Evolutionary conservation across 2,113 vertebrate species (phyloP).

Genomic region (Thryonomys swinderianus): DNA sequence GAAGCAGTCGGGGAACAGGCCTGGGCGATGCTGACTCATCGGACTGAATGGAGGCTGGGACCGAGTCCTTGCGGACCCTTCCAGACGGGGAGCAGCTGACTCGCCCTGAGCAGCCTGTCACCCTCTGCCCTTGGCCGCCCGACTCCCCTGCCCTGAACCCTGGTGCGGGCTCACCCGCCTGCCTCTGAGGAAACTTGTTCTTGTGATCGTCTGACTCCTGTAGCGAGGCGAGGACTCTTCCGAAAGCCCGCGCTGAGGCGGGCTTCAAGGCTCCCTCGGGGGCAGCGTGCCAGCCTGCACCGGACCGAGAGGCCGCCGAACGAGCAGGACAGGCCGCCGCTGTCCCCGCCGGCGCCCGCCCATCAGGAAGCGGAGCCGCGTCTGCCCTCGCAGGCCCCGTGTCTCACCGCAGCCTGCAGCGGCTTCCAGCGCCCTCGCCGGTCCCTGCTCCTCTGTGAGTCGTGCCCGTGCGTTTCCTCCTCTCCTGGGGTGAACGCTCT

Average conservation of each 20-base stretch:
- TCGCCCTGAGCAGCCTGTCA: neutral
- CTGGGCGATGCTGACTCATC: neutral
- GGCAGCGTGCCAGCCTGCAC: no score
- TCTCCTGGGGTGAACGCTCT: neutral
- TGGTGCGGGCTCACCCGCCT: neutral
- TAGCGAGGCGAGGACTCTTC: neutral
- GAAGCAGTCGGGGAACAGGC: neutral
- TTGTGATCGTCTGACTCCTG: neutral
- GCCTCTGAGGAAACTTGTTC: neutral
- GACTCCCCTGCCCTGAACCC: no score
- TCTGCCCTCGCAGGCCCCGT: conserved; percentile 58
- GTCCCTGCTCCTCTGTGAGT: conserved; percentile 1
- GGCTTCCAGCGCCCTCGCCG: conserved; percentile 21
- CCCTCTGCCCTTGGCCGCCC: neutral
- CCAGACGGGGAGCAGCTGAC: neutral
- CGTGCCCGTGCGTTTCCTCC: neutral
- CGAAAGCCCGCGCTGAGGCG: neutral
- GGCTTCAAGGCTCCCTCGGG: neutral
- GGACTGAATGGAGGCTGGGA: neutral
- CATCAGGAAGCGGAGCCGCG: conserved; percentile 48
- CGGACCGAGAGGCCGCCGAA: neutral
- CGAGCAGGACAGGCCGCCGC: neutral
- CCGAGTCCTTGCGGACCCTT: neutral
- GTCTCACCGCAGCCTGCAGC: conserved; percentile 5
- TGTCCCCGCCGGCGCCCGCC: conserved; percentile 27